Conservation (phyloP, 2,888 invertebrate genomes). For the Diaphora mendica region DNA sequence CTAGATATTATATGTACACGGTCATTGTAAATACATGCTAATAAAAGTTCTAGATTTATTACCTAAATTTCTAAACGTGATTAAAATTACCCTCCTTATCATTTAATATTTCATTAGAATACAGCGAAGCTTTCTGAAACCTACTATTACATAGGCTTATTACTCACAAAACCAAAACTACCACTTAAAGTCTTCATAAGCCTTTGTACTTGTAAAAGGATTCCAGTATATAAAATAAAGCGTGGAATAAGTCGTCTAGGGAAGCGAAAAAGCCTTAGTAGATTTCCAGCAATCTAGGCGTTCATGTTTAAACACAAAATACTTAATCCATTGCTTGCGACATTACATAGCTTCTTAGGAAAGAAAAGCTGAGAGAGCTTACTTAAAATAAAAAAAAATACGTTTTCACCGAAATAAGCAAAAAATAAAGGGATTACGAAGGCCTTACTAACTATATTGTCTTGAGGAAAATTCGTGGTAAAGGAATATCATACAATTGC, state of each 20-base stretch:
- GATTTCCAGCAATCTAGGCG: constrained; percentile 15
- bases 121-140: neutral
- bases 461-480: constrained; percentile 48
- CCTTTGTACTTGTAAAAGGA: neutral
- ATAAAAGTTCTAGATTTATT: neutral
- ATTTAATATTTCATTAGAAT: neutral
- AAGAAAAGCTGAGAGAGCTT: constrained; percentile 20
- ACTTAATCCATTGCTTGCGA: constrained; percentile 23
- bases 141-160: neutral
- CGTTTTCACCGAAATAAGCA: constrained; percentile 20
- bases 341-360: constrained; percentile 19
- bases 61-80: neutral
- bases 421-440: constrained; percentile 36
- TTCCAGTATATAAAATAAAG: constrained; percentile 11
- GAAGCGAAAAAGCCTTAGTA: constrained; percentile 11
- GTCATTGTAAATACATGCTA: neutral
- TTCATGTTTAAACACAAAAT: constrained; percentile 22
- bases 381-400: constrained; percentile 22
- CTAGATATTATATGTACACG: neutral
- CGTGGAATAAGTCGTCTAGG: constrained; percentile 9
- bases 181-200: neutral
- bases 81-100: neutral
- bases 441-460: constrained; percentile 38
- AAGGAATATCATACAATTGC: constrained; percentile 65
- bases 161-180: neutral